phyloP scores from a whole-genome alignment of 2,113 vertebrate genomes.

The Sebastes fasciatus region DNA sequence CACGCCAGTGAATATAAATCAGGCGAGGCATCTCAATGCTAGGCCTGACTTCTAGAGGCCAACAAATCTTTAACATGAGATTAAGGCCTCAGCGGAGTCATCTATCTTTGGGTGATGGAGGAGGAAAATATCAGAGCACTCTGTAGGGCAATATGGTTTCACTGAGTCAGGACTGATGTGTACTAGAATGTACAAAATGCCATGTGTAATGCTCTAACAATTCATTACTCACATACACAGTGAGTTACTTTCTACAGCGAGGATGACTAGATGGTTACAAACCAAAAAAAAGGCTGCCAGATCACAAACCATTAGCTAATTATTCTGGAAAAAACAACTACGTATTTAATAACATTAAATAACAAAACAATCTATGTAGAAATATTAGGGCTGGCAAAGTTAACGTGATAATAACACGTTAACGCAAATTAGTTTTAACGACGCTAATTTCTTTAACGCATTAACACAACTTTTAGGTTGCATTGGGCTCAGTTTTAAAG shows the following conservation, averaged over 20 bases:
- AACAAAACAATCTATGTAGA: background rate
- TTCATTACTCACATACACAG: slow-evolving; percentile 41
- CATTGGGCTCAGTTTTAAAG: no score
- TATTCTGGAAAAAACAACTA: background rate
- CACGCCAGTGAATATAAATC: slow-evolving; percentile 80
- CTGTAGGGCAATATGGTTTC: slow-evolving; percentile 67
- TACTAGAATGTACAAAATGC: slow-evolving; percentile 58
- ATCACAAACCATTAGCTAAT: background rate
- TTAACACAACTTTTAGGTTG: no score
- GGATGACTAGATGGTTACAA: background rate
- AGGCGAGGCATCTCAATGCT: slow-evolving; percentile 79
- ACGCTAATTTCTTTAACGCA: no score
- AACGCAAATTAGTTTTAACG: no score
- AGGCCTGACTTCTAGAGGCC: slow-evolving; percentile 76
- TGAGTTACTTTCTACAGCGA: slow-evolving; percentile 1
- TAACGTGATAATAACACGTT: no score
- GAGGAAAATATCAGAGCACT: slow-evolving; percentile 68
- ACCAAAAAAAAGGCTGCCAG: slow-evolving; percentile 6
- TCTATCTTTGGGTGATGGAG: slow-evolving; percentile 67
- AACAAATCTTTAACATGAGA: slow-evolving; percentile 82
- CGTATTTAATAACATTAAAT: background rate
- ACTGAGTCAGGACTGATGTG: slow-evolving; percentile 62
- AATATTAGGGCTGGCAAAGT: background rate
- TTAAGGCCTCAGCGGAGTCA: slow-evolving; percentile 78
- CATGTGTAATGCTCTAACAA: slow-evolving; percentile 43